Percentiles rank a stretch among this genome's conserved stretches.
These are phyloP conservation scores for Chaetodon trifasciatus DNA, from an alignment of 2,797 vertebrate species.

Conservation along the genomic window DNA sequence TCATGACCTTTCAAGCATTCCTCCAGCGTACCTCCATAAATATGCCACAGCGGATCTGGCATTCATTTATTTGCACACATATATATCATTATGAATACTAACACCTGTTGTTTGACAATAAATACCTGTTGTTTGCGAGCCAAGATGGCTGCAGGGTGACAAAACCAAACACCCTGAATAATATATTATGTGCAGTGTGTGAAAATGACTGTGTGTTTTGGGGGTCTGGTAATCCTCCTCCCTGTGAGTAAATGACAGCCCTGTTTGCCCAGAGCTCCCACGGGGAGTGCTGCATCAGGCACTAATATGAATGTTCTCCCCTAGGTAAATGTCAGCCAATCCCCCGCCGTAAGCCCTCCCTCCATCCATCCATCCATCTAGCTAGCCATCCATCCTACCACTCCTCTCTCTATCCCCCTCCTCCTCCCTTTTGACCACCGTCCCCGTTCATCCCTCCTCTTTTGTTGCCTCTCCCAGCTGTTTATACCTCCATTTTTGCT, in stretches of 20 bases:
- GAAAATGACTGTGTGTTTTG: conserved; percentile 74
- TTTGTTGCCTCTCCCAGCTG: conserved; percentile 14
- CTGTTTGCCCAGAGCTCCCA: conserved; percentile 83
- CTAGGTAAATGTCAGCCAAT: conserved; percentile 86
- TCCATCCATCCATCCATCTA: conserved; percentile 66
- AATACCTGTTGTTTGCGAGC: conserved; percentile 65
- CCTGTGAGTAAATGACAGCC: conserved; percentile 84
- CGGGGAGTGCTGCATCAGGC: conserved; percentile 64
- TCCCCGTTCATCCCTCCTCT: not conserved
- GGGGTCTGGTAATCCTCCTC: conserved; percentile 76
- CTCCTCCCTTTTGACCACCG: conserved; percentile 9
- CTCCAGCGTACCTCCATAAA: conserved; percentile 24
- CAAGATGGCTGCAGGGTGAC: conserved; percentile 66
- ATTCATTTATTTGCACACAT: conserved; percentile 53
- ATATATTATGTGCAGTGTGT: conserved; percentile 70
- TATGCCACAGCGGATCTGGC: conserved; percentile 12
- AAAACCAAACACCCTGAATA: conserved; percentile 74
- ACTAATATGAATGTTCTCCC: conserved; percentile 80
- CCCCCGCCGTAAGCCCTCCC: conserved; percentile 60
- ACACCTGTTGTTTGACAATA: conserved; percentile 66
- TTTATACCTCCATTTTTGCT: conserved; percentile 52
- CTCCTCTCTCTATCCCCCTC: not conserved
- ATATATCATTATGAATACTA: conserved; percentile 60
- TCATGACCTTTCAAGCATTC: conserved; percentile 57
- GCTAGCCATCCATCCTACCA: conserved; percentile 34